Base-by-base conservation (phyloP, 1,140 invertebrate species). In the Streblospio benedicti region DNA sequence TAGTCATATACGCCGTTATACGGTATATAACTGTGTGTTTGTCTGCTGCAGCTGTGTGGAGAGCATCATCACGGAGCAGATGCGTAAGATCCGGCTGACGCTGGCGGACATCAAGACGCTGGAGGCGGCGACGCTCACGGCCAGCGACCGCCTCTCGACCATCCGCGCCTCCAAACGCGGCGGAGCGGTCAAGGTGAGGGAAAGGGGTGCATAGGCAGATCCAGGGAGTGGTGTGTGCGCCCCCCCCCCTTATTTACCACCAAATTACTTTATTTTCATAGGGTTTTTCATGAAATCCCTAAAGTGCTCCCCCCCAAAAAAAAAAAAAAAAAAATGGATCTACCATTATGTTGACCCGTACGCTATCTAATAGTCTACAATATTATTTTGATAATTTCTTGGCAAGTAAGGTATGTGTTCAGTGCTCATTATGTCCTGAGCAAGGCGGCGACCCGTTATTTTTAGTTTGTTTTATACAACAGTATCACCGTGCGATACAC, bases 101-200 rank as follows among this genome's bases (percentile, higher is more conserved):
- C 76, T 95, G 28, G 86, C 85, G 31, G 91, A 95, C 73, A 93
- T 96, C 65, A 87, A 88, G 67, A 91, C 88, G 0, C 77, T 96
- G 52, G 91, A 95, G 41, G 65, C 69, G 30, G 80, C 78, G 6
- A 73, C 73, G 33, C 64, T 63, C 2, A 70, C 69, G 5, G 69
- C 71, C 5, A 63, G 60, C 6, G 70, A 72, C 32, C 64, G 73
- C 28, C 59, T 77, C 27, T 59, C 66, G 14, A 64, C 65, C 20
- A 68, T 76, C 6, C 31, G 58, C 32, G 57, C 55, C 25, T 60
- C 32, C 20, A 33, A 41, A 23, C 2, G 35, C 20, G 50, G 20
- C 9, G 31, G 25, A 16, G 32, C 6, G 53, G 30, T 38, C 2
- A 28, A 31, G 28, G 4, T 16, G 1, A 31, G 30, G 6, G 16